Evolutionary conservation across 1,140 invertebrate species (phyloP).

Genomic region (Aleiodes sp.): DNA sequence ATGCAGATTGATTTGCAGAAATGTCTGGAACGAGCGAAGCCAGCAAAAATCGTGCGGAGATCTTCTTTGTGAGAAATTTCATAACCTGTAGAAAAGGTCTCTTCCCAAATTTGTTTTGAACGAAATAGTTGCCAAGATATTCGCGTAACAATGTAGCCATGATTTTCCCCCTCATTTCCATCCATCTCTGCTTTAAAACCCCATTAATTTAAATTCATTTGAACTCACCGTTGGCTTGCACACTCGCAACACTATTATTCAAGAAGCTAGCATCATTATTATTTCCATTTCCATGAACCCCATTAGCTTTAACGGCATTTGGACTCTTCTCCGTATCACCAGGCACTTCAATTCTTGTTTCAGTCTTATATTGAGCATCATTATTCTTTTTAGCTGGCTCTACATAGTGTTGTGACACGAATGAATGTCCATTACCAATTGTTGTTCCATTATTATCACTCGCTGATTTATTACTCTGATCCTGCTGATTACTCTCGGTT

Average conservation of each 20-base stretch:
- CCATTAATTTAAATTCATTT: too few relatives aligned
- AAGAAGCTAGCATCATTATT: conserved; percentile 63
- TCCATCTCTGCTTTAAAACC: too few relatives aligned
- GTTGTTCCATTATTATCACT: background rate
- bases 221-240: conserved; percentile 55
- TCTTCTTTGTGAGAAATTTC: too few relatives aligned
- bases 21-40: too few relatives aligned
- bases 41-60: too few relatives aligned
- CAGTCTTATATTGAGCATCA: conserved; percentile 53
- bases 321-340: conserved; percentile 44
- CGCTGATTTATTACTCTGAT: conserved; percentile 45
- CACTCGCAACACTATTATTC: conserved; percentile 58
- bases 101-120: too few relatives aligned
- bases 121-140: too few relatives aligned
- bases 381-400: conserved; percentile 51
- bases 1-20: too few relatives aligned
- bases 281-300: conserved; percentile 58
- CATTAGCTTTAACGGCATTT: conserved; percentile 54
- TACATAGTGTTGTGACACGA: conserved; percentile 57
- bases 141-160: too few relatives aligned
- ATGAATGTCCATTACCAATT: conserved; percentile 56
- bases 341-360: conserved; percentile 61
- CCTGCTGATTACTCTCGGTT: conserved; percentile 37
- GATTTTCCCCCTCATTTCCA: too few relatives aligned
- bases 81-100: too few relatives aligned